Evolutionary conservation across 2,797 vertebrate genomes (phyloP), one percentile per base, ranked within the genome.

Genomic region (Tokudaia tokunoshimensis): DNA sequence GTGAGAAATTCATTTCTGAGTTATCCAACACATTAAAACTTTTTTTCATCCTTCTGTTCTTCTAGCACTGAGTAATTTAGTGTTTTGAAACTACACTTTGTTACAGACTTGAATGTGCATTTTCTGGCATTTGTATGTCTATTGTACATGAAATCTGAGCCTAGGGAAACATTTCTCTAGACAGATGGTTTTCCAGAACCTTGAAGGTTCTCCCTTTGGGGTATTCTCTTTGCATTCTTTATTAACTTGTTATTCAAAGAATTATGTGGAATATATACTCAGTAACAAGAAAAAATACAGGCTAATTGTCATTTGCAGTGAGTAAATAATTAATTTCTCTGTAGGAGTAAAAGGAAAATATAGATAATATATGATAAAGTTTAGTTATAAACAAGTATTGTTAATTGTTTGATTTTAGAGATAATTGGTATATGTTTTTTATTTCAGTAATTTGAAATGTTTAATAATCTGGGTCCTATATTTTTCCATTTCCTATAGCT

Each of bases 381-480:
- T 95, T 82, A 76, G 5, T 44, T 0, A 52, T 57, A 47, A 83
- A 14, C 13, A 84, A 92, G 91, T 59, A 76, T 44, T 55, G 4
- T 72, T 83, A 61, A 37, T 41, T 80, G 26, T 14, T 31, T 89
- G 31, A 0, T 20, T 50, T 50, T 37, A 34, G 20, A 65, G 20
- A 81, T 92, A 92, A 91, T 59, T 11, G 2, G 1, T 12, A 17
- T 5, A 3, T 92, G 8, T 81, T 94, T 92, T 63, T n/a, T 63
- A n/a, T 92, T n/a, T 93, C 74, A 89, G 50, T 79, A 82, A 88
- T 80, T 94, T 82, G 41, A 95, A 61, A 86, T 89, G 8, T 20
- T 88, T 85, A 44, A 72, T 78, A 81, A 50, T n/a, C 81, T 91
- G 50, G 14, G 11, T 8, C 8, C 50, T 61, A 0, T 70, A 57